Evolutionary conservation across 2,113 vertebrate genomes (phyloP), one percentile per base, ranked within the genome.

Genomic region (Sorex fumeus): DNA sequence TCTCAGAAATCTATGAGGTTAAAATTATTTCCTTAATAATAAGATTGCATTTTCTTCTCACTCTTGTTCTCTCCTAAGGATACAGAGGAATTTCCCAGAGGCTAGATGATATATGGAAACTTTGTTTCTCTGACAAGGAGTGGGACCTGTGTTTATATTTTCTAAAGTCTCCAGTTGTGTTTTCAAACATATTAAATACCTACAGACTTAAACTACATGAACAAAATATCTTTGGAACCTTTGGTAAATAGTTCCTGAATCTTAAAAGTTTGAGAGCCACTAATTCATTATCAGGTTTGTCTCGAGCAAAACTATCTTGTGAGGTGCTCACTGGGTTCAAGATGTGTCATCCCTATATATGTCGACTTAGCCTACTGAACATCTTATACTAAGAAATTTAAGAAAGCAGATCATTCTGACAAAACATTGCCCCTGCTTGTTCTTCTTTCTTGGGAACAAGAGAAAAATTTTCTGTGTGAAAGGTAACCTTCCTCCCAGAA

Each of bases 21-120:
- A 67, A 88, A 83, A 47, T 83, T 72, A 84, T 60, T 83, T 79
- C 78, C 23, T 11, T 70, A 69, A 13, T 30, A 67, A 87, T 32
- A 67, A 87, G 12, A 69, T 72, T 57, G 10, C 34, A 1, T 82
- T 79, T 80, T 62, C n/a, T 66, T 81, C 19, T 62, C 32, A 7
- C 18, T 71, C 27, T n/a, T 43, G 21, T 70, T 85, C 53, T 82
- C 23, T 69, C 27, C 34, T 62, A 45, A 79, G 11, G 13, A 28
- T 13, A 25, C 18, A 30, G 12, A 19, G n/a, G 16, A 89, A 21
- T 36, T 78, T 93, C 69, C 53, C 74, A 34, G 45, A 70, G n/a
- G 10, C 16, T 34, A 6, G 18, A 2, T n/a, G 30, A 60, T 30
- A 32, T n/a, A 6, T 45, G 10, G 71, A 91, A 93, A 75, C 21